Evolutionary conservation across 2,797 vertebrate species (phyloP).

Genomic region (Acrocephalus scirpaceus): DNA sequence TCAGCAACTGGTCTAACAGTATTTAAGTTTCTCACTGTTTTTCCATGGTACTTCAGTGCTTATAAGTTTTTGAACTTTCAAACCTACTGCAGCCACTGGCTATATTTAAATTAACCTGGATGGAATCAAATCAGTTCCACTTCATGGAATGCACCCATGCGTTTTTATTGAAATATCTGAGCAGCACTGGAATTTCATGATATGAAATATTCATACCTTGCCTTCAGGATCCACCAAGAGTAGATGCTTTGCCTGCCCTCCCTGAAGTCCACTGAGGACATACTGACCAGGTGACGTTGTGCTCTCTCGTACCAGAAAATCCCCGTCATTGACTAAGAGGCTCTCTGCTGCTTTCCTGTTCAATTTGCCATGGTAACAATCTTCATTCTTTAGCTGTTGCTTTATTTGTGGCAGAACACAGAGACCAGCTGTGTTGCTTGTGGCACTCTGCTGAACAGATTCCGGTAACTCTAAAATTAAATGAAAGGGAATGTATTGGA

Average conservation of each 20-base stretch:
- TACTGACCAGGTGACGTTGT: slow-evolving; percentile 87
- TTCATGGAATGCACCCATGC: neutral
- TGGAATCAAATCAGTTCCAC: neutral
- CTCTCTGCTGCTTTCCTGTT: slow-evolving; percentile 87
- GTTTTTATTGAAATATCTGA: neutral
- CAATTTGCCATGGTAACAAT: slow-evolving; percentile 91
- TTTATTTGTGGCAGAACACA: slow-evolving; percentile 67
- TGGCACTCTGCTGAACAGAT: slow-evolving; percentile 70
- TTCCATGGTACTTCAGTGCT: neutral
- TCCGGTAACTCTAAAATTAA: slow-evolving; percentile 70
- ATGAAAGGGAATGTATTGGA: slow-evolving; percentile 29
- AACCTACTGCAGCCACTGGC: neutral
- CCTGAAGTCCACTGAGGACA: slow-evolving; percentile 91
- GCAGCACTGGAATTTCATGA: neutral
- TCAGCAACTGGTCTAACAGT: neutral
- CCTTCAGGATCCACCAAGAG: slow-evolving; percentile 91
- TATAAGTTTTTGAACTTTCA: neutral
- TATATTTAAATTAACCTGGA: neutral
- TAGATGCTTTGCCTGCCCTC: slow-evolving; percentile 86
- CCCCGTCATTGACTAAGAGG: slow-evolving; percentile 86
- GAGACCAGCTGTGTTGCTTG: slow-evolving; percentile 40
- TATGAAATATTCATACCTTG: slow-evolving; percentile 77
- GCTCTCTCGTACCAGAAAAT: slow-evolving; percentile 93
- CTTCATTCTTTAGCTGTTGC: slow-evolving; percentile 82
- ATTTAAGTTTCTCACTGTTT: neutral